Percentiles rank a stretch among this genome's conserved stretches.
Conservation (phyloP, 2,113 vertebrate species). For the Alexandromys fortis region DNA sequence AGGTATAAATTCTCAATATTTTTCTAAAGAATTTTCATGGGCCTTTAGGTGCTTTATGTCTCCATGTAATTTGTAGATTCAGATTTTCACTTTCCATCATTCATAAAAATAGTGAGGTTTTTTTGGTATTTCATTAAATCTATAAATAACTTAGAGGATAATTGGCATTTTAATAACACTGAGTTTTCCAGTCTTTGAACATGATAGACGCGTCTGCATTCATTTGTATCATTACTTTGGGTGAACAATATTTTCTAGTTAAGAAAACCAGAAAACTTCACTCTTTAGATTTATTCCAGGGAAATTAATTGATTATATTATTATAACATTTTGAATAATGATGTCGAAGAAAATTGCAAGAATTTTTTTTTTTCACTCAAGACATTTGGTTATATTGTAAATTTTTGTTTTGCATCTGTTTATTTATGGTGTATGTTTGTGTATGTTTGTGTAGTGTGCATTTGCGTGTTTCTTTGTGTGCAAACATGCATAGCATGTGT, state of each 20-base stretch:
- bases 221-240: neutral
- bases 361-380: neutral
- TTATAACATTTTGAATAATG: neutral
- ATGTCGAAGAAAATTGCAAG: neutral
- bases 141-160: neutral
- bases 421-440: neutral
- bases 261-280: neutral
- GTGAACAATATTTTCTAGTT: conserved; percentile 16
- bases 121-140: neutral
- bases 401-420: neutral
- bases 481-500: neutral
- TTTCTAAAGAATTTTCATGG: neutral
- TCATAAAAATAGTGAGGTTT: neutral
- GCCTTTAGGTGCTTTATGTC: neutral
- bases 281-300: neutral
- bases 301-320: neutral
- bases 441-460: neutral
- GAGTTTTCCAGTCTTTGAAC: neutral
- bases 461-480: neutral
- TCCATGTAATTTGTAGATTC: neutral
- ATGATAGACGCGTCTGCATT: neutral
- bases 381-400: conserved; percentile 12
- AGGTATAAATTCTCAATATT: neutral
- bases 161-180: conserved; percentile 27
- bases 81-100: neutral